Base-by-base conservation (phyloP, 1,140 invertebrate species). In the Leptopilina clavipes region DNA sequence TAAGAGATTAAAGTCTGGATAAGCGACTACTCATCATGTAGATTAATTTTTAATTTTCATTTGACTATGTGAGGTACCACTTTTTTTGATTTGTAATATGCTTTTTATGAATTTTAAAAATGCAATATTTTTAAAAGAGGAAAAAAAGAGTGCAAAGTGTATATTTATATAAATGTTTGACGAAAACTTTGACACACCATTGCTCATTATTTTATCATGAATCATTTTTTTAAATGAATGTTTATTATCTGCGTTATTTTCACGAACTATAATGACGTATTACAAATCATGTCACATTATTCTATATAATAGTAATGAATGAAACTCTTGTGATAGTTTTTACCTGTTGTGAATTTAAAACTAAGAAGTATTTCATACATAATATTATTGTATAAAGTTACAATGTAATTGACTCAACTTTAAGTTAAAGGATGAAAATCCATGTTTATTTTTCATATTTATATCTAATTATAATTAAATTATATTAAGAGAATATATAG, bases 301-400 rank as follows among this genome's bases (percentile, higher is more conserved):
- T 65, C 10, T 65, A 31, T n/a, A n/a, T 25, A 65, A 65, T 65
- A 25, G 56, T 12, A 31, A 31, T 31, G 56, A 65, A 31, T 12
- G 25, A 65, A 31, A 12, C 56, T 31, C 25, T 31, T 31, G 56
- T 65, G 56, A 65, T 65, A 65, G 56, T 65, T 31, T 31, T 65
- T 65, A 65, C 56, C 56, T 65, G 56, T 65, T 65, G 37, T 40
- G 59, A 65, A 65, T 65, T 37, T 65, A 65, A 31, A 22, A 65
- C 31, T 37, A 65, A 11, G 56, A 65, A 65, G 11, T 31, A 65
- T 22, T 59, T n/a, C 25, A 31, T 65, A 65, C 14, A 12, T 7
- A 40, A 40, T 40, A 40, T n/a, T n/a, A n/a, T 40, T 40, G 37
- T 40, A 40, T 40, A 40, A 40, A 40, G 37, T 40, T 40, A 40